A percentile compares a stretch with the other conserved stretches of the same genome.
Conservation (phyloP, 2,113 vertebrate species). For the Ceratotherium simum region DNA sequence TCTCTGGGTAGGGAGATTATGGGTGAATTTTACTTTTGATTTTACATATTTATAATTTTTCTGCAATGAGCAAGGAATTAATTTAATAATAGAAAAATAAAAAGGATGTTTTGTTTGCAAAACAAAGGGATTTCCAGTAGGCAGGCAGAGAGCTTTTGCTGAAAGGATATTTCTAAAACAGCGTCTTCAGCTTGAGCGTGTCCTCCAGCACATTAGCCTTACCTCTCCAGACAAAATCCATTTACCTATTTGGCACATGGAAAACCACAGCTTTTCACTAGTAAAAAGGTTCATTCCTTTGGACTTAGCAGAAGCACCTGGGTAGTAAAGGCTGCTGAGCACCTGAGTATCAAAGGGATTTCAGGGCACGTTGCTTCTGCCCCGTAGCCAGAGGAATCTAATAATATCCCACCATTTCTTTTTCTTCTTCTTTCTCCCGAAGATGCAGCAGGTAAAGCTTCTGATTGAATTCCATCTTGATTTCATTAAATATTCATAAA, state of each 20-base stretch:
- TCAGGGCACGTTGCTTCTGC: slow-evolving; percentile 82
- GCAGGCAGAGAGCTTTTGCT: background rate
- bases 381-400: slow-evolving; percentile 87
- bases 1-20: background rate
- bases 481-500: slow-evolving; percentile 99
- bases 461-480: slow-evolving; percentile 95
- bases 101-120: background rate
- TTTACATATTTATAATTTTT: slow-evolving; percentile 37
- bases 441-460: slow-evolving; percentile 94
- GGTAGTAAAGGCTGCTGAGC: background rate
- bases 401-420: slow-evolving; percentile 85
- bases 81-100: slow-evolving; percentile 1
- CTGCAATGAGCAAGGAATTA: background rate
- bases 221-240: background rate
- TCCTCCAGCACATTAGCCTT: background rate
- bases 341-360: background rate
- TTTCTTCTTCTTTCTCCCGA: slow-evolving; percentile 81
- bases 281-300: background rate
- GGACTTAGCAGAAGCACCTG: background rate
- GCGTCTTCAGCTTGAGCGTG: background rate
- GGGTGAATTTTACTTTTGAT: slow-evolving; percentile 36
- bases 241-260: background rate
- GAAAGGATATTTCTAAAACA: background rate
- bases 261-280: background rate
- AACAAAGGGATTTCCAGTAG: slow-evolving; percentile 29